phyloP scores from a whole-genome alignment of 2,888 invertebrate genomes.

The Catocala nupta region DNA sequence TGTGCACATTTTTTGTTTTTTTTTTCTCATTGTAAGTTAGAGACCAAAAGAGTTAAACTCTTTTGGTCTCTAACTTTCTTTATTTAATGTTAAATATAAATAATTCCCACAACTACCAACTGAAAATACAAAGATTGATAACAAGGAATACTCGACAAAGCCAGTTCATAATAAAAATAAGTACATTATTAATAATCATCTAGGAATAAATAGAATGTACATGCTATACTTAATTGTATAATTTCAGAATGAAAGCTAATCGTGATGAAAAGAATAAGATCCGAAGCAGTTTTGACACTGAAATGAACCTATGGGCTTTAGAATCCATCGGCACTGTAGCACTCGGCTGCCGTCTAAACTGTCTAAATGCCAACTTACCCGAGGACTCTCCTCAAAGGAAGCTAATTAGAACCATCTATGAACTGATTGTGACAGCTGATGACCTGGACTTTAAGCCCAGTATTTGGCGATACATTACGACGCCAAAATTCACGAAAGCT shows the following conservation, averaged over 20 bases:
- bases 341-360: slow-evolving; percentile 73
- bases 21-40: too few species aligned
- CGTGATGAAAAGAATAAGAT: slow-evolving; percentile 85
- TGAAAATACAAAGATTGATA: too few species aligned
- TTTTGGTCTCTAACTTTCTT: too few species aligned
- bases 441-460: slow-evolving; percentile 70
- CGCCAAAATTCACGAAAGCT: slow-evolving; percentile 64
- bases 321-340: slow-evolving; percentile 84
- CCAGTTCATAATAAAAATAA: too few species aligned
- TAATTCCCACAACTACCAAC: too few species aligned
- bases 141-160: too few species aligned
- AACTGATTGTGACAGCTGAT: slow-evolving; percentile 46
- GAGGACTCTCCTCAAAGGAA: slow-evolving; percentile 68
- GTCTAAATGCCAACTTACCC: slow-evolving; percentile 66
- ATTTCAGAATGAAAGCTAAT: slow-evolving; percentile 82
- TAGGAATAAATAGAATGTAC: too few species aligned
- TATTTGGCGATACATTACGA: slow-evolving; percentile 66
- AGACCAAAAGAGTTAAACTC: too few species aligned
- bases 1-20: too few species aligned
- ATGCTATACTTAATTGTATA: too few species aligned
- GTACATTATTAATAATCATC: too few species aligned
- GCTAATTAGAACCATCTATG: slow-evolving; percentile 70
- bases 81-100: too few species aligned
- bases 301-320: slow-evolving; percentile 89
- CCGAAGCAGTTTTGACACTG: slow-evolving; percentile 83